These are phyloP conservation scores for Glyptemys insculpta DNA, from an alignment of 2,797 vertebrate species.

Conservation along the genomic window DNA sequence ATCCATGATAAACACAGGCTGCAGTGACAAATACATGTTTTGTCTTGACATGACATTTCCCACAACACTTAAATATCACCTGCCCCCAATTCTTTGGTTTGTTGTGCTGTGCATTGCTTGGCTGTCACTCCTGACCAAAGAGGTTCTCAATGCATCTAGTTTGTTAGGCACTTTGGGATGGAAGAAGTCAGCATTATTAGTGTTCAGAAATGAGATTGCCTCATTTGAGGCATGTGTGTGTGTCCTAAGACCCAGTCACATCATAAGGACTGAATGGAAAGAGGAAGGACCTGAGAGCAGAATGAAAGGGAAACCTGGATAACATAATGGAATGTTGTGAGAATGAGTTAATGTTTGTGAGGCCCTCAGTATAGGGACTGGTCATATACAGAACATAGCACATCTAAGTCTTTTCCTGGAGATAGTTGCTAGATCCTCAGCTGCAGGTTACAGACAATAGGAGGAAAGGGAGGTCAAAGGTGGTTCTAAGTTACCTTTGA, in stretches of 20 bases:
- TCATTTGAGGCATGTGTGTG: not conserved
- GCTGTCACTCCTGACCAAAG: not conserved
- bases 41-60: constrained; percentile 41
- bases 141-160: not conserved
- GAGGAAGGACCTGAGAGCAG: not conserved
- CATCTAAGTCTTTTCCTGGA: not conserved
- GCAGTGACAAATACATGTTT: not conserved
- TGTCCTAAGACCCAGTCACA: rapidly evolving
- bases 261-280: not conserved
- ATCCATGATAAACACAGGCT: not conserved
- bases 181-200: not conserved
- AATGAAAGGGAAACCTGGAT: not conserved
- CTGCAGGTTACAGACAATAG: not conserved
- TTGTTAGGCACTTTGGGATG: not conserved
- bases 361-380: not conserved
- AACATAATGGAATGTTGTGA: not conserved
- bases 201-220: not conserved
- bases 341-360: not conserved
- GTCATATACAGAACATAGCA: not conserved
- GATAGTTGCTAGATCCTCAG: too few relatives aligned
- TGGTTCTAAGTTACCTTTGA: not conserved
- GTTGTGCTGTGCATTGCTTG: not conserved
- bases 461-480: not conserved
- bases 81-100: not conserved
- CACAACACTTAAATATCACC: not conserved